These are phyloP conservation scores for Microcaecilia unicolor DNA, from an alignment of 2,797 vertebrate genomes.

Conservation along the genomic window DNA sequence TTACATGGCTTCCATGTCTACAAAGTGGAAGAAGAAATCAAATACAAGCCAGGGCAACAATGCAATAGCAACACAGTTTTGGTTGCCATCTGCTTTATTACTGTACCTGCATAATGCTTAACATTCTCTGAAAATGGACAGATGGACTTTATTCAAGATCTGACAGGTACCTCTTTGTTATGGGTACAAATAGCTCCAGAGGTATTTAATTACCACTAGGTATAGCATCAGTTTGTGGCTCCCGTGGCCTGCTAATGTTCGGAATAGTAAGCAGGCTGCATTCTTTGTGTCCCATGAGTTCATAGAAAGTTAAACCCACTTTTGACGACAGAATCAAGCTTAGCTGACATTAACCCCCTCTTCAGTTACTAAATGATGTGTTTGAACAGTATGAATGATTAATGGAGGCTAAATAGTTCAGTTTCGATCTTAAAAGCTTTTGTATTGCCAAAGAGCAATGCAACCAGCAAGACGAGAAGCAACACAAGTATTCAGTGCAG, in stretches of 20 bases:
- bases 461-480: slow-evolving; percentile 41
- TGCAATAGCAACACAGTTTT: background rate
- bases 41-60: background rate
- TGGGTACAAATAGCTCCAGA: slow-evolving; percentile 69
- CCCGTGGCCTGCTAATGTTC: slow-evolving; percentile 69
- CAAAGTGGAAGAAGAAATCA: too few relatives aligned
- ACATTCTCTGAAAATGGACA: slow-evolving; percentile 56
- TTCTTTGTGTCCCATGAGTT: slow-evolving; percentile 72
- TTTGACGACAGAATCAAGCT: slow-evolving; percentile 69
- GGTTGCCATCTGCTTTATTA: slow-evolving; percentile 50
- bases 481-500: slow-evolving; percentile 31
- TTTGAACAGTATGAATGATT: slow-evolving; percentile 83
- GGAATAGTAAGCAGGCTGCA: slow-evolving; percentile 63
- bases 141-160: slow-evolving; percentile 66
- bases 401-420: slow-evolving; percentile 81
- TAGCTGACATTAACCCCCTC: slow-evolving; percentile 72
- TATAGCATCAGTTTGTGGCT: slow-evolving; percentile 61
- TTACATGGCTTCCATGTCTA: background rate
- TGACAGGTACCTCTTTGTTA: slow-evolving; percentile 72
- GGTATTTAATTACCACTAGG: slow-evolving; percentile 77
- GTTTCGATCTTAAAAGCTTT: slow-evolving; percentile 70
- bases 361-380: slow-evolving; percentile 73
- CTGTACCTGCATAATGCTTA: slow-evolving; percentile 48
- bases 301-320: slow-evolving; percentile 80
- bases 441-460: slow-evolving; percentile 44